phyloP scores from a whole-genome alignment of 1,140 invertebrate genomes.

The Lutraria rhynchaena region DNA sequence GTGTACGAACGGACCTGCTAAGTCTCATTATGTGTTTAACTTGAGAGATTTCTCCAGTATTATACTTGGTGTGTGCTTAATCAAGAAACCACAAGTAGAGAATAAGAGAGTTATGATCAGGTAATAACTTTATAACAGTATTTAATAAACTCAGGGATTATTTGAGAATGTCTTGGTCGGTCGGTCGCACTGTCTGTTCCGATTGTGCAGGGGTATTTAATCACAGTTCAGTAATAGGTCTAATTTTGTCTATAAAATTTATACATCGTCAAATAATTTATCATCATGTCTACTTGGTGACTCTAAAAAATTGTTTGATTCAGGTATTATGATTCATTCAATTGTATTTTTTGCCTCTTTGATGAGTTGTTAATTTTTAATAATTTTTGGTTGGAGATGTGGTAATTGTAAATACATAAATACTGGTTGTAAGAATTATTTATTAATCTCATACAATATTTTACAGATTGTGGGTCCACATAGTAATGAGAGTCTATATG shows the following conservation, averaged over 20 bases:
- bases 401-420: not conserved
- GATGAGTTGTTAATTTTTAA: not conserved
- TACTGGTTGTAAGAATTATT: not conserved
- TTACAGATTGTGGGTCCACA: conserved; percentile 83
- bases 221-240: too few relatives aligned
- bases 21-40: conserved; percentile 83
- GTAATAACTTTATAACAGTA: too few relatives aligned
- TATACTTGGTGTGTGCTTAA: conserved; percentile 82
- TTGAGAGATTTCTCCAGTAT: conserved; percentile 82
- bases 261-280: too few relatives aligned
- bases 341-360: not conserved
- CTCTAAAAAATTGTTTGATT: too few relatives aligned
- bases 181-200: too few relatives aligned
- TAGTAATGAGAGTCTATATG: conserved; percentile 83
- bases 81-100: conserved; percentile 91
- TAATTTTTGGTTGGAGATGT: not conserved
- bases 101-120: conserved; percentile 84
- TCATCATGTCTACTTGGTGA: too few relatives aligned
- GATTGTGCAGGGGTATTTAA: too few relatives aligned
- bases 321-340: too few relatives aligned
- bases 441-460: conserved; percentile 50
- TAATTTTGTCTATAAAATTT: too few relatives aligned
- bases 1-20: conserved; percentile 82
- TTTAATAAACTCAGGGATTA: too few relatives aligned
- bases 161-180: too few relatives aligned